Percentiles rank a stretch among this genome's conserved stretches.
phyloP scores from a whole-genome alignment of 2,888 invertebrate species.

The Petrolisthes manimaculis region DNA sequence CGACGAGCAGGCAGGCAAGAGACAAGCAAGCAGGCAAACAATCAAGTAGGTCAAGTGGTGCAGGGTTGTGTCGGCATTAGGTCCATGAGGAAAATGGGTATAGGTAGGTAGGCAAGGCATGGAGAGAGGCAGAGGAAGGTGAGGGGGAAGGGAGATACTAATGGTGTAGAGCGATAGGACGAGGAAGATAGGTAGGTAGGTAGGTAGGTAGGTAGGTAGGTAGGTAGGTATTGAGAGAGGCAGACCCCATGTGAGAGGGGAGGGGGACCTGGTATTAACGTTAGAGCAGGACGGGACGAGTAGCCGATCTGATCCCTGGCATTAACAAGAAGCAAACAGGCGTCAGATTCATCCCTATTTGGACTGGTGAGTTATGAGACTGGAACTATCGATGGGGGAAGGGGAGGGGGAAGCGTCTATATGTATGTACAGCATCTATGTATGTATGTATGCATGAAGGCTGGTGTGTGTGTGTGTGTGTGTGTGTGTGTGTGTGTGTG shows the following conservation, averaged over 20 bases:
- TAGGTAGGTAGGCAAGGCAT: background rate
- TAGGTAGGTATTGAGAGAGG: background rate
- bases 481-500: background rate
- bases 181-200: too few relatives aligned
- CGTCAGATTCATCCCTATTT: background rate
- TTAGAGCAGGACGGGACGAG: background rate
- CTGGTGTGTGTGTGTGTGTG: background rate
- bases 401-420: too few relatives aligned
- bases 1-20: too few relatives aligned
- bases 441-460: background rate
- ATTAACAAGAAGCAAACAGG: background rate
- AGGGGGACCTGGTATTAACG: too few relatives aligned
- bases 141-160: background rate
- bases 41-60: too few relatives aligned
- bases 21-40: too few relatives aligned
- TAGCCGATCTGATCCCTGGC: background rate
- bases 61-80: too few relatives aligned
- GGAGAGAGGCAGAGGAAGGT: background rate
- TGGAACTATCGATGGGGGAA: background rate
- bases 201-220: background rate
- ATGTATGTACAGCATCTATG: too few relatives aligned
- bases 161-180: too few relatives aligned
- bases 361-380: background rate
- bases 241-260: background rate
- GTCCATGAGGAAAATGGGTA: too few relatives aligned